Percentiles rank a stretch among this genome's conserved stretches.
Evolutionary conservation across 2,888 invertebrate species (phyloP).

Genomic region (Pseudococcus viburni): DNA sequence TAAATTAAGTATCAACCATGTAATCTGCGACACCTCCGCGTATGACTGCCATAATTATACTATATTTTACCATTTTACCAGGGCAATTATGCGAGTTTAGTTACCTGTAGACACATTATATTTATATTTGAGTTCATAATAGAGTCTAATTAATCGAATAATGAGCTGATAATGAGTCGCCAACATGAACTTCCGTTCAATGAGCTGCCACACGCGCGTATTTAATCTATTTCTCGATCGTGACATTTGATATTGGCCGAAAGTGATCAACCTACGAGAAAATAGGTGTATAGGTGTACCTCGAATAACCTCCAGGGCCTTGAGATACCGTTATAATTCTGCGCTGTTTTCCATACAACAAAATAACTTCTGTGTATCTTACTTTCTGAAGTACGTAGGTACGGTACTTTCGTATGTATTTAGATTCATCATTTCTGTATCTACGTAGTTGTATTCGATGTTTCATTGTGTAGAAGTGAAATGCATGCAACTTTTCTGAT

Average conservation of each 20-base stretch:
- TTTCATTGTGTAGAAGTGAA: background rate
- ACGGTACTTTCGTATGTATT: too few relatives aligned
- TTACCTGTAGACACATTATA: background rate
- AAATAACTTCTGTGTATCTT: background rate
- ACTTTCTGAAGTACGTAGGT: too few relatives aligned
- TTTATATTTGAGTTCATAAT: background rate
- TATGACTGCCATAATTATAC: too few relatives aligned
- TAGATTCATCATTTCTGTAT: too few relatives aligned
- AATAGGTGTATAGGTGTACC: background rate
- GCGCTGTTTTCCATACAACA: background rate
- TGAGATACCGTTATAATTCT: background rate
- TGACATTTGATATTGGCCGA: background rate
- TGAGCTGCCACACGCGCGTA: background rate
- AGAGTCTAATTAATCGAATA: background rate
- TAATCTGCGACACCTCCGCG: too few relatives aligned
- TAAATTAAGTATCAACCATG: too few relatives aligned
- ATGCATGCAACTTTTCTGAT: background rate
- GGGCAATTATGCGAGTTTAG: background rate
- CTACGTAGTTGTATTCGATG: background rate
- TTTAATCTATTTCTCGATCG: background rate
- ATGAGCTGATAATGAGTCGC: slow-evolving; percentile 19
- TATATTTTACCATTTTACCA: background rate
- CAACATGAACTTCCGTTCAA: background rate
- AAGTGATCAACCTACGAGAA: background rate
- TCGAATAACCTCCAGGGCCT: background rate